These are phyloP conservation scores for Orthosia gothica DNA, from an alignment of 2,888 invertebrate genomes.

Conservation along the genomic window DNA sequence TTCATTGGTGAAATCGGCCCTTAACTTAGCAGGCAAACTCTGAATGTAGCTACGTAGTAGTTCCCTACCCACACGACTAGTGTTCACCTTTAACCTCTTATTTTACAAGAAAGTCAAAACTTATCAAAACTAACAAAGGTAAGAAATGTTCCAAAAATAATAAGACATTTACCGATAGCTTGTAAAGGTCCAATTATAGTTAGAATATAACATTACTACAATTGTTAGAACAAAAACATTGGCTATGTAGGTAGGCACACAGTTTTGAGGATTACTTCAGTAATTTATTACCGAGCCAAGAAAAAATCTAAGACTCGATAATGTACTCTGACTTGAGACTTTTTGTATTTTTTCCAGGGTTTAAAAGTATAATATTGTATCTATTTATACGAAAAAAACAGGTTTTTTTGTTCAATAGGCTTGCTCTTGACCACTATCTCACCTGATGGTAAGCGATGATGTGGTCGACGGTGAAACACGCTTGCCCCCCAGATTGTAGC, in stretches of 20 bases:
- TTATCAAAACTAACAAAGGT: slow-evolving; percentile 22
- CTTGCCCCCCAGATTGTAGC: too few species aligned
- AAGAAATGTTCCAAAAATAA: slow-evolving; percentile 34
- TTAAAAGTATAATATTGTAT: neutral
- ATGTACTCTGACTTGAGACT: slow-evolving; percentile 17
- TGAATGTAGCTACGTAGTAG: too few species aligned
- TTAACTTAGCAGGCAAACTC: too few species aligned
- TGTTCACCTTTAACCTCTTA: neutral
- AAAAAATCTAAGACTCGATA: slow-evolving; percentile 39
- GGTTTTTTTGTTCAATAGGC: too few species aligned
- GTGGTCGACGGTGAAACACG: too few species aligned
- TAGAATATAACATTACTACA: slow-evolving; percentile 21
- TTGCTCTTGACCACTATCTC: too few species aligned
- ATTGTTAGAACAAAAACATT: slow-evolving; percentile 50
- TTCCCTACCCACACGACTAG: too few species aligned
- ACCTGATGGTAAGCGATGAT: too few species aligned
- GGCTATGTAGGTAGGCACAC: slow-evolving; percentile 19
- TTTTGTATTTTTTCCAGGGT: slow-evolving; percentile 2
- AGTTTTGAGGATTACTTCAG: slow-evolving; percentile 52
- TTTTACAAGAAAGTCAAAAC: neutral
- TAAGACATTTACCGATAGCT: slow-evolving; percentile 14
- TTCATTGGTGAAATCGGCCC: too few species aligned
- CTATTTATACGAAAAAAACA: too few species aligned
- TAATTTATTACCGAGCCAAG: slow-evolving; percentile 58
- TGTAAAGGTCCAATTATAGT: slow-evolving; percentile 40